Base-by-base conservation (phyloP, 1,140 invertebrate genomes). In the Drosophila ercepeae region DNA sequence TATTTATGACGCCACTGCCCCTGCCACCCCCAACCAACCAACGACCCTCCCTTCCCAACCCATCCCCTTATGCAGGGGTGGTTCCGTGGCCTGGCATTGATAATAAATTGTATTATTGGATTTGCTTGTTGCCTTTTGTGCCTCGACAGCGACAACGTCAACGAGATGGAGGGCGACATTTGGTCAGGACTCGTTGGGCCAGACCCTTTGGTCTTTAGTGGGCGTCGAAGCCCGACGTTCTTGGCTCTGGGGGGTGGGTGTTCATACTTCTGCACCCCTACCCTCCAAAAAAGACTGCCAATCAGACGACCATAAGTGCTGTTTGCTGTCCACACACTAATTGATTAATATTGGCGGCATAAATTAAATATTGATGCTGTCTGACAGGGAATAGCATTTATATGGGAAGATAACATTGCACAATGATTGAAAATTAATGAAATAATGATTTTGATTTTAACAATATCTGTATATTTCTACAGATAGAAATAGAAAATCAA, bases 91-190 rank as follows among this genome's bases (percentile, higher is more conserved):
- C 51, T 79, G 82, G 44, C 77, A 76, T 88, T 88, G 76, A 88
- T 74, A 86, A 88, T 86, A 88, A 88, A 88, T 86, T 86, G 55
- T 77, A 74, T 86, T 86, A 86, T 84, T 86, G 81, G 76, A 84
- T 86, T 84, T 84, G 79, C 65, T 79, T 84, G 78, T 78, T 83
- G 79, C 75, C 79, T 71, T 76, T 82, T 79, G 39, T 75, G 67
- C 49, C 51, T 27, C 60, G 25, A 45, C 64, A 65, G 29, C 29
- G 25, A 25, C 50, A 21, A 25, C 50, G 27, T 44, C 27, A 18
- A 29, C 16, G 60, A 23, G 59, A 32, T 19, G 69, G 41, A 50
- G 68, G 64, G 57, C 54, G 45, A 70, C 65, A 75, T 59, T 81
- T 81, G 78, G 63, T 58, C 69, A 68, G 63, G 44, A 55, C 48